These are phyloP conservation scores for Tachuris rubrigastra DNA, from an alignment of 2,113 vertebrate genomes.

Conservation along the genomic window DNA sequence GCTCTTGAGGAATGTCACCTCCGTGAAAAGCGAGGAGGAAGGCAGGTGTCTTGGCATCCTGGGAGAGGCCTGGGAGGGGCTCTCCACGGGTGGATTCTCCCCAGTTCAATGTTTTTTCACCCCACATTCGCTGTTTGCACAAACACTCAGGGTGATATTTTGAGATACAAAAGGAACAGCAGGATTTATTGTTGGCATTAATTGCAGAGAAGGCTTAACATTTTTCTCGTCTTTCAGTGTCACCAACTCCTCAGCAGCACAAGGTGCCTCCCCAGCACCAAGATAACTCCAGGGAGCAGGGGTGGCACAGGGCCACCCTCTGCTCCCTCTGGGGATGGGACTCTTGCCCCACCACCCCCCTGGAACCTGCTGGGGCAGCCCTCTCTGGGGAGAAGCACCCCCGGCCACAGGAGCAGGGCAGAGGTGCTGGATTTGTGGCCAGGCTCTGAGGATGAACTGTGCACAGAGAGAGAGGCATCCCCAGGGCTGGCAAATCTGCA, in stretches of 20 bases:
- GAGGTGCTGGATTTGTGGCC: background rate
- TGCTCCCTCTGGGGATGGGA: background rate
- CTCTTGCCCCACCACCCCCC: background rate
- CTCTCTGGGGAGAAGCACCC: fast-evolving
- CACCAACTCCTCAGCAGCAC: background rate
- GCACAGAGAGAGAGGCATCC: background rate
- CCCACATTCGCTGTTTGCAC: background rate
- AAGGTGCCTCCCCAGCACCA: background rate
- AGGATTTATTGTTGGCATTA: background rate
- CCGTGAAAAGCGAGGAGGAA: background rate
- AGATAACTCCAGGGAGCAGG: fast-evolving
- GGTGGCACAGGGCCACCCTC: fast-evolving
- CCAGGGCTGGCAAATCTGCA: background rate
- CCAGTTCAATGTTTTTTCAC: background rate
- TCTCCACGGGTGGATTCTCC: background rate
- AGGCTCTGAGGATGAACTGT: background rate
- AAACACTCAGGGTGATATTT: background rate
- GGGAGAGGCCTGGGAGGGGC: background rate
- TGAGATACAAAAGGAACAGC: background rate
- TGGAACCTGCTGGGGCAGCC: fast-evolving
- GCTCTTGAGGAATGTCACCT: background rate
- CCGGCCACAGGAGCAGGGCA: background rate
- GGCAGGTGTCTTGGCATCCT: fast-evolving
- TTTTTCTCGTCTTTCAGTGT: background rate
- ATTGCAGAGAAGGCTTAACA: background rate